Evolutionary conservation across 2,888 invertebrate species (phyloP), one percentile per base, ranked within the genome.

Genomic region (Spisula subtruncata): DNA sequence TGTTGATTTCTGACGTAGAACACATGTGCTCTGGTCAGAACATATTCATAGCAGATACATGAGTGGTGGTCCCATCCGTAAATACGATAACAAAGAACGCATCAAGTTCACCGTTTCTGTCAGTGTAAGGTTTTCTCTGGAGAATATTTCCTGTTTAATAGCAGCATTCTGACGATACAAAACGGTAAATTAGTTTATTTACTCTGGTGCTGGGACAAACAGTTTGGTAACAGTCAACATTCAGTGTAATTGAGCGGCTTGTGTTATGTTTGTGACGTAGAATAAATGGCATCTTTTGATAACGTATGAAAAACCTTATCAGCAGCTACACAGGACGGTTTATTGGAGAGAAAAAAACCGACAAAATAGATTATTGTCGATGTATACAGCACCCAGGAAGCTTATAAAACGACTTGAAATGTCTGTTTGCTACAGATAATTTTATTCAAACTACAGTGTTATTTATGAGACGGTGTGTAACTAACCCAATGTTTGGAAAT

Each of bases 251-350:
- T 75, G 75, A 35, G 35, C 29, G 32, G 35, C 18, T 75, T 75
- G 75, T 75, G 75, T 20, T 8, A 25, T 5, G 32, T 8, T 25
- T 35, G 75, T 35, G 35, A 75, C 35, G 32, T 4, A 35, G 32
- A 35, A 32, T 75, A 75, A 75, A 75, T 75, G 32, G 18, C 18
- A 75, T 75, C 75, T 75, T 66, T 75, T 32, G 75, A 75, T 75
- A 35, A 75, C 18, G 16, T n/a, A 66, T 4, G 32, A 75, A 18
- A 10, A 35, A 2, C 29, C 75, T 75, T 75, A 75, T 75, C 75
- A 6, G 32, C 14, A 35, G 12, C 75, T 32, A 5, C 75, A 35
- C 32, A 75, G 18, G 18, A 20, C 10, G 75, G 35, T 32, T 25
- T 75, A 25, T 75, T 32, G 18, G 75, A 32, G 71, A n/a, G n/a